Evolutionary conservation across 2,113 vertebrate species (phyloP).

Genomic region (Aramus guarauna): DNA sequence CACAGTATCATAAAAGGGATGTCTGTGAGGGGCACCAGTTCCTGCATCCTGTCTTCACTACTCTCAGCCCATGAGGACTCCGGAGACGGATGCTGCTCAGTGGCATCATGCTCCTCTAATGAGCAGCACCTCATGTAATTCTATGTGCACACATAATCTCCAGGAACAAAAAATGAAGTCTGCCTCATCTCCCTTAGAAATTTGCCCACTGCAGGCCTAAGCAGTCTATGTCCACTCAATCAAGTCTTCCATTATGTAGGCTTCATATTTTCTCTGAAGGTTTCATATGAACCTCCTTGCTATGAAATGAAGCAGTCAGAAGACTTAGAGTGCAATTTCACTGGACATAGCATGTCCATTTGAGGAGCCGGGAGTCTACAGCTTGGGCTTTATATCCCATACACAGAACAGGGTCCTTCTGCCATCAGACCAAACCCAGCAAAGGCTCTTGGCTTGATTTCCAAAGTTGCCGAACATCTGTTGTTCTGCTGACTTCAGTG

Average conservation of each 20-base stretch:
- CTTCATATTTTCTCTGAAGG: background rate
- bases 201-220: background rate
- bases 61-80: background rate
- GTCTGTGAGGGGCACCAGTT: background rate
- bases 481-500: background rate
- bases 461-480: conserved; percentile 6
- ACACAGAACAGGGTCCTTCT: background rate
- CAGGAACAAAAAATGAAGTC: background rate
- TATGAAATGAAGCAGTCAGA: background rate
- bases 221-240: background rate
- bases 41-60: background rate
- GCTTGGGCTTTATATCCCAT: background rate
- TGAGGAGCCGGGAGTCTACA: background rate
- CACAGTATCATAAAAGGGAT: background rate
- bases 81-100: background rate
- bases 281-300: background rate
- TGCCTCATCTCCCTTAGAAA: background rate
- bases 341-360: background rate
- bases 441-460: conserved; percentile 6
- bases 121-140: background rate
- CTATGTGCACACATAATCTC: background rate
- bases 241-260: background rate
- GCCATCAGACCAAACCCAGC: background rate
- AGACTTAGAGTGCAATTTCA: background rate
- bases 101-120: background rate